Evolutionary conservation across 2,888 invertebrate species (phyloP), one percentile per base, ranked within the genome.

Genomic region (Rhingia campestris): DNA sequence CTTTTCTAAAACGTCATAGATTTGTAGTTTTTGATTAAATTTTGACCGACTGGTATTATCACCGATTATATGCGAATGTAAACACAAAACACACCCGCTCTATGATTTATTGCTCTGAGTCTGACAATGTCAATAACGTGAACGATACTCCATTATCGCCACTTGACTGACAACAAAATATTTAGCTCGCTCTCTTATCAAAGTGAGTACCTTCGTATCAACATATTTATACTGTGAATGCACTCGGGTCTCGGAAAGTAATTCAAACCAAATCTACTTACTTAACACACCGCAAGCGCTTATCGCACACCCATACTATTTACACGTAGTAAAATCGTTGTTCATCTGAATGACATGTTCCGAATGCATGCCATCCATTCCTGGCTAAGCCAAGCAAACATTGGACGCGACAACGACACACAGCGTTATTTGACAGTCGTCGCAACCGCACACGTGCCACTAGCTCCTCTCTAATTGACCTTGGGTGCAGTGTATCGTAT

Each of bases 361-460:
- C 22, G 22, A 22, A 22, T 22, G 22, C 22, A 22, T 22, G 22
- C 22, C 22, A 22, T 54, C 32, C 37, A 39, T 33, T 49, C 4
- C 37, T 54, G 41, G 12, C 51, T 12, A 39, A 7, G 33, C 53
- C 37, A n/a, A 58, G 30, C 59, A 59, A 79, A 66, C 61, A 70
- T 37, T 49, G 32, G 54, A 47, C 14, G 37, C 22, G 22, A 22
- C 22, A 22, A 9, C 32, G 51, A 14, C 10, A 33, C 2, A 32
- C 43, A 43, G 22, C 22, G 2, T 22, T 22, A 22, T 22, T 22
- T 70, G 74, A 43, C 61, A 75, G 59, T 39, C 9, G 14, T 49
- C 73, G 47, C 72, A 59, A 54, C 64, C 66, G 22, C 22, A 70
- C 84, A 84, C 84, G 84, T 80, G 80, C 69, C 79, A 61, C 80